A percentile compares a stretch with the other conserved stretches of the same genome.
phyloP scores from a whole-genome alignment of 2,888 invertebrate species.

The Epinotia nisella region DNA sequence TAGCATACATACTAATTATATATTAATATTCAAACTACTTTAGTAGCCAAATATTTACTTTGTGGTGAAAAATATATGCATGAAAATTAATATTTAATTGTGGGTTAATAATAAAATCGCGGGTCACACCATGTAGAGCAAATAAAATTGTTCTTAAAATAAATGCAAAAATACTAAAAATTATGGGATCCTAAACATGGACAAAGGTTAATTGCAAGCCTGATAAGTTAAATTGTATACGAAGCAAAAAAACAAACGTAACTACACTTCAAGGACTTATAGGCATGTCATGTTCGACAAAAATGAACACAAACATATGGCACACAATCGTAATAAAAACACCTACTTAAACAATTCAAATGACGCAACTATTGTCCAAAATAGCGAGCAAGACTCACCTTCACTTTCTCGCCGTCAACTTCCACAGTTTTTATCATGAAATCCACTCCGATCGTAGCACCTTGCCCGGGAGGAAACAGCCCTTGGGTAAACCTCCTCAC shows the following conservation, averaged over 20 bases:
- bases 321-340: conserved; percentile 36
- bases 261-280: conserved; percentile 18
- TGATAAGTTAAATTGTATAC: not conserved
- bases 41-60: too few relatives aligned
- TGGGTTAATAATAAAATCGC: too few relatives aligned
- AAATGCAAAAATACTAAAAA: too few relatives aligned
- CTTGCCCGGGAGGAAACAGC: conserved; percentile 98
- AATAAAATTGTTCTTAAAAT: too few relatives aligned
- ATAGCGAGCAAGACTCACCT: conserved; percentile 83
- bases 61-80: too few relatives aligned
- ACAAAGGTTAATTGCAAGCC: not conserved
- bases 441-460: conserved; percentile 99
- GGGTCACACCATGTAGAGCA: too few relatives aligned
- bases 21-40: too few relatives aligned
- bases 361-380: conserved; percentile 62
- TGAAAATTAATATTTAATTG: too few relatives aligned
- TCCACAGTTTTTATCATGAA: conserved; percentile 99
- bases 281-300: conserved; percentile 19
- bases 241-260: not conserved
- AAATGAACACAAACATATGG: conserved; percentile 47
- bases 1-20: too few relatives aligned
- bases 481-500: conserved; percentile 99
- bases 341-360: conserved; percentile 46
- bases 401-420: conserved; percentile 97
- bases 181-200: too few relatives aligned